Percentiles rank a stretch among this genome's conserved stretches.
Evolutionary conservation across 2,888 invertebrate genomes (phyloP).

Genomic region (Neuroscelio doddi): DNA sequence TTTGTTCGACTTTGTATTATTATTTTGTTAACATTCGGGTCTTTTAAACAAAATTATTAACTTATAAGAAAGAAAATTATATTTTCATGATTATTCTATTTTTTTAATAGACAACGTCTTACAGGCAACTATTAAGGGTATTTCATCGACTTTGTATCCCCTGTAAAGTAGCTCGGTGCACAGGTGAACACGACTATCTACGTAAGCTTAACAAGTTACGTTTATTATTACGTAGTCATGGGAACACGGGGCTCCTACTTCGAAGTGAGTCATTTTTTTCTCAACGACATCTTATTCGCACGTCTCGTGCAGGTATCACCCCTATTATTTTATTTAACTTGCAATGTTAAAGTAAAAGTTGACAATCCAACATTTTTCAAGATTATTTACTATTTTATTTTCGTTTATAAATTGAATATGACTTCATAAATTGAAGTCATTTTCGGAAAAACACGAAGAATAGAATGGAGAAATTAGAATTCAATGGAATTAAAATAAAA

Average conservation of each 20-base stretch:
- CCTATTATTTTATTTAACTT: conserved; percentile 24
- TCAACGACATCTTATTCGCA: conserved; percentile 32
- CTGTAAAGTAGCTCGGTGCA: conserved; percentile 20
- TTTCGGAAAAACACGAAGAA: too few relatives aligned
- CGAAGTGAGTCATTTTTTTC: conserved; percentile 36
- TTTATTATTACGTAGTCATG: conserved; percentile 44
- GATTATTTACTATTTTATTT: too few relatives aligned
- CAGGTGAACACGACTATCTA: conserved; percentile 40
- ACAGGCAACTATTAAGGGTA: conserved; percentile 22
- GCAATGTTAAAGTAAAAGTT: too few relatives aligned
- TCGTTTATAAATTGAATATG: too few relatives aligned
- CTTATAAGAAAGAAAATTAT: background rate
- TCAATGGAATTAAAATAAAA: too few relatives aligned
- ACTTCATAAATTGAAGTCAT: too few relatives aligned
- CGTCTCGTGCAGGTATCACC: conserved; percentile 10
- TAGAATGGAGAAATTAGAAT: too few relatives aligned
- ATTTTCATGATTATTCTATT: too few relatives aligned
- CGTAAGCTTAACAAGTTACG: conserved; percentile 42
- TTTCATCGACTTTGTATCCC: conserved; percentile 27
- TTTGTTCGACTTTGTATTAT: too few relatives aligned
- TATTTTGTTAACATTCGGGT: too few relatives aligned
- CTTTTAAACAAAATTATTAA: too few relatives aligned
- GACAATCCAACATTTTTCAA: conserved; percentile 5
- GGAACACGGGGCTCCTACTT: conserved; percentile 31
- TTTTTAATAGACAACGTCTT: conserved; percentile 16